phyloP scores from a whole-genome alignment of 2,888 invertebrate species.

The Coecobrya sp. region DNA sequence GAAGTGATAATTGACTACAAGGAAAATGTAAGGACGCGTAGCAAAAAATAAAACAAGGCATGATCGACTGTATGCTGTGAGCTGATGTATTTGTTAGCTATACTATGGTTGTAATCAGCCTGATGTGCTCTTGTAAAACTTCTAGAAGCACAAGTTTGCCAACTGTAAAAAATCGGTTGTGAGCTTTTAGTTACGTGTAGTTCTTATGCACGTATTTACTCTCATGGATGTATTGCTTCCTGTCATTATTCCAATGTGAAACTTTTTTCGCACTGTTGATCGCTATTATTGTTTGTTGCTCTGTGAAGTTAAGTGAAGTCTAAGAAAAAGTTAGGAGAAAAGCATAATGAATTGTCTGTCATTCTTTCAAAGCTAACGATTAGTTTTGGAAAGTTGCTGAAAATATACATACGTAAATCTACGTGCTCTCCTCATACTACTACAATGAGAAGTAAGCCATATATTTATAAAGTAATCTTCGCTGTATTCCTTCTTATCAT shows the following conservation, averaged over 20 bases:
- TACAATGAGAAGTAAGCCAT: background rate
- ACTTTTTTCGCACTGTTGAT: conserved; percentile 31
- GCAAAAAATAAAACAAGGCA: conserved; percentile 8
- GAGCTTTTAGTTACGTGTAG: background rate
- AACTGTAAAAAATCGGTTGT: background rate
- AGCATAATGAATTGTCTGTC: conserved; percentile 79
- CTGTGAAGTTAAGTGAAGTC: background rate
- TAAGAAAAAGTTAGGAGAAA: conserved; percentile 41
- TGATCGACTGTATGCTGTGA: no score
- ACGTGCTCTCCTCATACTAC: background rate
- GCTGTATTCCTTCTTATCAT: conserved; percentile 63
- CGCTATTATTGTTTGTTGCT: conserved; percentile 27
- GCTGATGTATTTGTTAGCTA: no score
- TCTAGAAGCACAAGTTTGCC: no score
- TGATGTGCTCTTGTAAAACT: no score
- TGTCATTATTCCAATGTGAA: conserved; percentile 42
- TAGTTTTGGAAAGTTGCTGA: conserved; percentile 72
- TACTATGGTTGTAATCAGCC: no score
- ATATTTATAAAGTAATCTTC: background rate
- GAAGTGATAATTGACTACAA: conserved; percentile 72
- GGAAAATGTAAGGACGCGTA: background rate
- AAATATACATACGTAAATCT: conserved; percentile 19
- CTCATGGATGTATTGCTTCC: conserved; percentile 19
- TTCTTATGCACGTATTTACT: background rate
- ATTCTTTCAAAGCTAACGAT: conserved; percentile 71